phyloP scores from a whole-genome alignment of 1,140 invertebrate species.

The Xylocopa sonorina region DNA sequence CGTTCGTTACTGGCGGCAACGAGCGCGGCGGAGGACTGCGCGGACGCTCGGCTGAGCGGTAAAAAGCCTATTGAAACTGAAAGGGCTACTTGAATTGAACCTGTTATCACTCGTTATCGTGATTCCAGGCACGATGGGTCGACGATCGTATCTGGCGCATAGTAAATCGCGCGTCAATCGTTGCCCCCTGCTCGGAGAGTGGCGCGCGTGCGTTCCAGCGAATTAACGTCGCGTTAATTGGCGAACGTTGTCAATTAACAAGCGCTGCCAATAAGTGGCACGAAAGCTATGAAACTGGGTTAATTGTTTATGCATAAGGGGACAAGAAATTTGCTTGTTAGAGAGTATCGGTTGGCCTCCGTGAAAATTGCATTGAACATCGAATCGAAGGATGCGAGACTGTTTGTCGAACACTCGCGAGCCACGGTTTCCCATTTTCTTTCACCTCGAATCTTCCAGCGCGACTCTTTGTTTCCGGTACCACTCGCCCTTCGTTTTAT shows the following conservation, averaged over 20 bases:
- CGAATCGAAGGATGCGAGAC: too few relatives aligned
- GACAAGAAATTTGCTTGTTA: slow-evolving; percentile 1
- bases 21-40: not conserved
- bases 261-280: slow-evolving; percentile 1
- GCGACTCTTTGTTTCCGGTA: not conserved
- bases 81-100: slow-evolving; percentile 44
- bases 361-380: too few relatives aligned
- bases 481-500: not conserved
- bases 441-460: not conserved
- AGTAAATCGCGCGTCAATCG: slow-evolving; percentile 28
- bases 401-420: too few relatives aligned
- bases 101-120: slow-evolving; percentile 65
- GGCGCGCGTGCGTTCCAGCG: not conserved
- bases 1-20: slow-evolving; percentile 1
- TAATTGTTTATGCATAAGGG: slow-evolving; percentile 10
- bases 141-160: slow-evolving; percentile 34
- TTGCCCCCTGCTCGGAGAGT: not conserved
- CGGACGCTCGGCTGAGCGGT: slow-evolving; percentile 2
- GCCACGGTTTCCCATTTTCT: not conserved
- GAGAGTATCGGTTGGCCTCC: not conserved
- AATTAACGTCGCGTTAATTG: slow-evolving; percentile 38
- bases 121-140: slow-evolving; percentile 31
- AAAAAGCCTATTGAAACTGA: slow-evolving; percentile 47
- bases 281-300: slow-evolving; percentile 13
- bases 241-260: slow-evolving; percentile 31